phyloP scores from a whole-genome alignment of 2,113 vertebrate species.

The Antennarius striatus region DNA sequence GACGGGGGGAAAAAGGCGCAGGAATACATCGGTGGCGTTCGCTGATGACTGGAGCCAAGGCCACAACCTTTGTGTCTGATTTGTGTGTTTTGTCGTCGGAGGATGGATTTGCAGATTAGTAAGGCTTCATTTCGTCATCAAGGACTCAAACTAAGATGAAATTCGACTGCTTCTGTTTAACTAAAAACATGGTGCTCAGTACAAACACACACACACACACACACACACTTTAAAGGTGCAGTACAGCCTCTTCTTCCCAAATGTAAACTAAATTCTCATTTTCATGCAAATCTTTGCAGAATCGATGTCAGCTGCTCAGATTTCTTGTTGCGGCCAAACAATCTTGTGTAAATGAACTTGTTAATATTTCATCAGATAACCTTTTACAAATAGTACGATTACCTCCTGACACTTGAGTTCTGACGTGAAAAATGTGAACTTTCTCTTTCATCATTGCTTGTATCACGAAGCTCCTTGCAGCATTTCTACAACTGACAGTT shows the following conservation, averaged over 20 bases:
- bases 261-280: conserved; percentile 12
- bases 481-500: conserved; percentile 6
- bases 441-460: conserved; percentile 4
- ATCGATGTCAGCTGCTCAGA: conserved; percentile 23
- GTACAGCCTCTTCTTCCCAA: not conserved
- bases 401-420: conserved; percentile 7
- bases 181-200: conserved; percentile 41
- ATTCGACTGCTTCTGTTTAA: conserved; percentile 21
- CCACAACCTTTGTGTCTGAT: not conserved
- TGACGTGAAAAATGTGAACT: conserved; percentile 21
- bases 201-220: not conserved
- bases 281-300: conserved; percentile 14
- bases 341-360: conserved; percentile 8
- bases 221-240: conserved; percentile 10
- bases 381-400: conserved; percentile 6
- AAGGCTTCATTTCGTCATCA: conserved; percentile 15
- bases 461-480: conserved; percentile 3
- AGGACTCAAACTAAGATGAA: conserved; percentile 1
- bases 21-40: conserved; percentile 1
- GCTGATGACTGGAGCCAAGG: conserved; percentile 3
- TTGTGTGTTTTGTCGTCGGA: conserved; percentile 7
- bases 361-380: conserved; percentile 32
- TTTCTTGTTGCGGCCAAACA: conserved; percentile 19
- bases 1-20: not conserved
- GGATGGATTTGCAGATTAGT: not conserved